Evolutionary conservation across 2,113 vertebrate genomes (phyloP), one percentile per base, ranked within the genome.

Genomic region (Embiotoca jacksoni): DNA sequence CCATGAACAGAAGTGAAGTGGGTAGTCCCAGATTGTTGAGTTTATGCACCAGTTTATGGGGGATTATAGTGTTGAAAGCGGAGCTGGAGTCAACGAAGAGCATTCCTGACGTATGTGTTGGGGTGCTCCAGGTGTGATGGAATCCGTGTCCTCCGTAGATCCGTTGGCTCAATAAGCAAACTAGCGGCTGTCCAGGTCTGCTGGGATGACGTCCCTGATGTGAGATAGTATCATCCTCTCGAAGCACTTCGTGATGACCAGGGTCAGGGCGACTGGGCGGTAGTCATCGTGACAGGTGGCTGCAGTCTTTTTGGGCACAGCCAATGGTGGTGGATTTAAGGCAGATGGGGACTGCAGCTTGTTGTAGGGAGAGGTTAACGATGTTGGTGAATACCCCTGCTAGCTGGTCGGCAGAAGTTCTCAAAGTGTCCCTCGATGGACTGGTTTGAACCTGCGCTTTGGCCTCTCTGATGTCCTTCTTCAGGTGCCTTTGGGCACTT

Each of bases 341-440:
- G 10, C 4, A 35, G 14, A 3, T 49, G 13, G 41, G 55, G 30
- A 49, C 41, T 10, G 11, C 16, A 49, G 15, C 13, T 41, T 71
- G 55, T 11, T 47, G 30, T 8, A 60, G 56, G 16, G 32, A 72
- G 5, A 13, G 36, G 55, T 71, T 59, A 6, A 71, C 59, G 56
- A 50, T 47, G 8, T 15, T 16, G 0, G 41, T 49, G 55, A 49
- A 71, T 1, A 59, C 31, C 6, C 8, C 58, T 3, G 60, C 30
- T 10, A 44, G 7, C 4, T 47, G 39, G 31, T 63, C 11, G 15
- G 60, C 39, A 32, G 7, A 44, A 10, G 41, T 39, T 39, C 37
- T 39, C 3, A 39, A 39, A 39, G 37, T 39, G 4, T 6, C 37
- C 37, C 2, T 39, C 37, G 6, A 6, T 39, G 6, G 23, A 8